Conservation (phyloP, 2,888 invertebrate genomes). For the Xanthia icteritia region DNA sequence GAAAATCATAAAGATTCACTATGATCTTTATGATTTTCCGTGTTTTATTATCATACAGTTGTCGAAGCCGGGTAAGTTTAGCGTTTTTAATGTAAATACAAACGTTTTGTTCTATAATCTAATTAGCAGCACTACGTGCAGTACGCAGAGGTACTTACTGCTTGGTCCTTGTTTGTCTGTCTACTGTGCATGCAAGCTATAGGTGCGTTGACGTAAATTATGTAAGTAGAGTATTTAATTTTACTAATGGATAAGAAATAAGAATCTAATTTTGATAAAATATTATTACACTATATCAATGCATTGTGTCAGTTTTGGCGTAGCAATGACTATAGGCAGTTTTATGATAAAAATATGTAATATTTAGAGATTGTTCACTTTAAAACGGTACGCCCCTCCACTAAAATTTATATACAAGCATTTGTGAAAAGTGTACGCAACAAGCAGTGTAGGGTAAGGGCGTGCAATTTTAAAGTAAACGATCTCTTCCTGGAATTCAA, state of each 20-base stretch:
- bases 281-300: background rate
- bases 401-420: too few relatives aligned
- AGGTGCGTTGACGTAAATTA: constrained; percentile 41
- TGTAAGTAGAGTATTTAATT: constrained; percentile 28
- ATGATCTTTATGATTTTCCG: too few relatives aligned
- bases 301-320: constrained; percentile 3
- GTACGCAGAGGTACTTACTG: constrained; percentile 1
- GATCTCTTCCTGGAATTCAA: too few relatives aligned
- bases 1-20: too few relatives aligned
- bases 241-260: constrained; percentile 23
- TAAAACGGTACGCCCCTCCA: too few relatives aligned
- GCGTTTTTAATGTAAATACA: background rate
- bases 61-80: background rate
- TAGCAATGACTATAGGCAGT: background rate
- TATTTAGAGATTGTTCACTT: too few relatives aligned
- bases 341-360: constrained; percentile 12
- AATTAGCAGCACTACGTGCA: background rate
- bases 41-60: too few relatives aligned
- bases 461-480: too few relatives aligned
- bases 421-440: too few relatives aligned
- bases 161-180: background rate
- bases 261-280: constrained; percentile 26
- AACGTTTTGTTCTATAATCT: constrained; percentile 1
- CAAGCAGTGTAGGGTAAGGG: too few relatives aligned
- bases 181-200: constrained; percentile 13